Conservation (phyloP, 2,113 vertebrate genomes). For the Megaleporinus macrocephalus region DNA sequence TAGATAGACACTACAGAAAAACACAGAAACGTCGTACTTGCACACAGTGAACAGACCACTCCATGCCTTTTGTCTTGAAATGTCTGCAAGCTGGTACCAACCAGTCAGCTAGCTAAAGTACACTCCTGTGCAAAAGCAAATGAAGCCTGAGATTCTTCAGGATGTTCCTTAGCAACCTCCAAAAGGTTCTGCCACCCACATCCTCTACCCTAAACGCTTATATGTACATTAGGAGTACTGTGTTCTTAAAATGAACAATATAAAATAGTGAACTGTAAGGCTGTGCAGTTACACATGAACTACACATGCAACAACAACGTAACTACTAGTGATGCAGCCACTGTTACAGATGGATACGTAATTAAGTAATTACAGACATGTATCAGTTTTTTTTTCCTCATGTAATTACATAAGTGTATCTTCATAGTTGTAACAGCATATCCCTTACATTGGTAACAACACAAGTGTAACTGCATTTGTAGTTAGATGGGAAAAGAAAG, state of each 20-base stretch:
- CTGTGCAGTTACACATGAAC: no score
- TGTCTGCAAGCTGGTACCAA: conserved; percentile 60
- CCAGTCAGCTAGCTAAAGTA: conserved; percentile 49
- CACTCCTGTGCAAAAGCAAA: conserved; percentile 34
- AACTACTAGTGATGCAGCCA: no score
- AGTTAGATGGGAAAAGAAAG: no score
- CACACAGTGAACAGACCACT: conserved; percentile 10
- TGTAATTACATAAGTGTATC: no score
- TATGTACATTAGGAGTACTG: conserved; percentile 37
- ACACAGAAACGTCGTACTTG: conserved; percentile 8
- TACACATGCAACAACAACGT: no score
- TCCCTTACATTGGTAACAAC: no score
- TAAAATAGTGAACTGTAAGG: not conserved
- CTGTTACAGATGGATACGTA: no score
- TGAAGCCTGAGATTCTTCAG: conserved; percentile 55
- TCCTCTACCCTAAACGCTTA: conserved; percentile 27
- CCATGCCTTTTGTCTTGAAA: conserved; percentile 63
- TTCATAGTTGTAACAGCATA: no score
- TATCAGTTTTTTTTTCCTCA: no score
- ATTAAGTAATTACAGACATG: no score
- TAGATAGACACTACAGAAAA: not conserved
- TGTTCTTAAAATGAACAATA: conserved; percentile 13
- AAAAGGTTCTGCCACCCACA: conserved; percentile 30
- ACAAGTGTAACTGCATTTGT: no score
- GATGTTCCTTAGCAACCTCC: conserved; percentile 66